Percentiles rank a stretch among this genome's conserved stretches.
phyloP scores from a whole-genome alignment of 2,113 vertebrate genomes.

The Nycticryphes semicollaris region DNA sequence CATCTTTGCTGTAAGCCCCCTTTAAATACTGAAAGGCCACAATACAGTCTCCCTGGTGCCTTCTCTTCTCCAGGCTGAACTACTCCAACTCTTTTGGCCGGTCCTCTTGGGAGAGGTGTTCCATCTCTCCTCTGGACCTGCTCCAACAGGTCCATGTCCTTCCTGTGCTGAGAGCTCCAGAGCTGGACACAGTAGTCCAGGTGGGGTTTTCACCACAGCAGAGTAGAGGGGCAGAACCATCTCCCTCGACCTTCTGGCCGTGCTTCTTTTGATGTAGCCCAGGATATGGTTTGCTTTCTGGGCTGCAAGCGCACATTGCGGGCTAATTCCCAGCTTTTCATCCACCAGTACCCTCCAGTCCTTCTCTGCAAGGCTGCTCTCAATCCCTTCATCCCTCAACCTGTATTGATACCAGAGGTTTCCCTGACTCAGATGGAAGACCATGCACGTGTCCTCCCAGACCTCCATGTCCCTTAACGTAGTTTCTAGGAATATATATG shows the following conservation, averaged over 20 bases:
- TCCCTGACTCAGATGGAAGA: neutral
- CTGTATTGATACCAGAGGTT: neutral
- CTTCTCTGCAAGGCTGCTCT: neutral
- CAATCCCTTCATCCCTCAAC: neutral
- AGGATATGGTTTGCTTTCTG: neutral
- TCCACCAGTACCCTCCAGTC: neutral
- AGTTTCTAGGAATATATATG: neutral
- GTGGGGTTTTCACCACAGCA: neutral
- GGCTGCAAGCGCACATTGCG: neutral
- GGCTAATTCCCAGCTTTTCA: neutral
- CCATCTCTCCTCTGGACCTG: neutral
- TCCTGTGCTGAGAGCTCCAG: neutral
- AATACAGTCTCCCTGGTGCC: neutral
- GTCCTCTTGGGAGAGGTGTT: neutral
- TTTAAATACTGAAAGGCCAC: neutral
- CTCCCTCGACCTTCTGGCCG: neutral
- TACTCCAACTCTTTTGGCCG: neutral
- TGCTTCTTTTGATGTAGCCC: neutral
- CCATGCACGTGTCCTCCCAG: neutral
- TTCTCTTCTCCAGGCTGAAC: neutral
- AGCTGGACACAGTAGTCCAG: neutral
- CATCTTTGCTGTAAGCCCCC: neutral
- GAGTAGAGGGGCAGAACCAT: neutral
- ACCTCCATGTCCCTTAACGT: neutral
- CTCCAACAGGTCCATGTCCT: neutral